Base-by-base conservation (phyloP, 2,888 invertebrate genomes). In the Sinodicranocentrus sp. region DNA sequence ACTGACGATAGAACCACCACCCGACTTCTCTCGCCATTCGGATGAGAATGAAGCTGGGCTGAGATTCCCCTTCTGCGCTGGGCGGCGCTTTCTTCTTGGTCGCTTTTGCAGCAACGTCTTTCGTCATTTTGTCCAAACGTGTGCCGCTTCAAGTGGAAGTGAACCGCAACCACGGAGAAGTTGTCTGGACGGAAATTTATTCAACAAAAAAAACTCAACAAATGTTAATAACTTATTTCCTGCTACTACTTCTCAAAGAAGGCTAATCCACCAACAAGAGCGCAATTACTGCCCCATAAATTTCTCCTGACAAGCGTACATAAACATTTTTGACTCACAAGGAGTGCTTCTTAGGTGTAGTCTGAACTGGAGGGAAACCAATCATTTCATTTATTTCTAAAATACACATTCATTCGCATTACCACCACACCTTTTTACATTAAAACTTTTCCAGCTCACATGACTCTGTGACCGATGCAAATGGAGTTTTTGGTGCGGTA, bases 41-140 rank as follows among this genome's bases (percentile, higher is more conserved):
- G 13, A 61, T 28, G 10, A 63, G 25, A 61, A 73, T 61, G 25
- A 78, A 72, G 10, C 26, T 13, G 3, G 23, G 33, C 15, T 39
- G 28, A 59, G 59, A 63, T 13, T 71, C 63, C 26, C 68, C 68
- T 2, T 61, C 73, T 10, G 63, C 48, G 57, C 61, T 63, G 17
- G 28, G 65, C 3, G 79, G 79, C 13, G 59, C 48, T 25, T 87
- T 87, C 70, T 88, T 85, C 8, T 80, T 78, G 88, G 89, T 89
- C n/a, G 89, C 84, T 67, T 90, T 88, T 17, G 88, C 87, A 33
- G 89, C 89, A 52, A 90, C 86, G 67, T 90, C 90, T 86, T 92
- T 91, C 3, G 91, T 90, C 89, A 92, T 91, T 87, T 92, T 91
- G 88, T 92, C 92, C 17, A 90, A 89, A 89, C 77, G 90, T 90